Base-by-base conservation (phyloP, 2,888 invertebrate species). In the Callimorpha dominula region DNA sequence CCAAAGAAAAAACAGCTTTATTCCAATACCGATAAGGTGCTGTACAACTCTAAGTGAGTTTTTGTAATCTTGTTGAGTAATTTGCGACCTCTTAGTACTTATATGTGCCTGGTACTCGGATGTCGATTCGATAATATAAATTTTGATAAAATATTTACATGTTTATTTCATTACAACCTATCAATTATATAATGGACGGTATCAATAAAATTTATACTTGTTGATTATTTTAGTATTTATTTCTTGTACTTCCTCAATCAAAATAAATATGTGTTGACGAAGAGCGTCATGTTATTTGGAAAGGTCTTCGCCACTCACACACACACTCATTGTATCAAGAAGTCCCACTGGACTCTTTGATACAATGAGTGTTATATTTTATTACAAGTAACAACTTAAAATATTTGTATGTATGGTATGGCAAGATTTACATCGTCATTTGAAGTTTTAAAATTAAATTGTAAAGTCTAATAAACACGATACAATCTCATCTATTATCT, bases 1-100 rank as follows among this genome's bases (percentile, higher is more conserved):
- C 57, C 68, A 78, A 50, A 4, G 72, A 4, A 91, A 86, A 83
- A 75, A 81, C 14, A 65, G 79, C 88, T 82, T 80, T 92, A 89
- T 79, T 3, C 0, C 1, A 0, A 42, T 7, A 0, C 0, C 0
- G 0, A 60, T 89, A 90, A 81, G 72, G 79, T 80, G 52, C 31
- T 69, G 3, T n/a, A 8, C 1, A 62, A 52, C 14, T 52, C 86
- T 46, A 80, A 46, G 40, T 31, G 31, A 65, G 66, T 68, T 52
- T 63, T 73, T 69, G 86, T 84, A 72, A 76, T 75, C 75, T 69
- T 63, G 82, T 77, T 85, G 87, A 89, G 90, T 92, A 91, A 93
- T 93, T 93, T 93, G 93, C 90, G 87, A 92, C 86, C 90, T 91
- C 86, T 91, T 91, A 90, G 90, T 88, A 84, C 80, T 87, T 87